Evolutionary conservation across 2,113 vertebrate species (phyloP), one percentile per base, ranked within the genome.

Genomic region (Cacatua alba): DNA sequence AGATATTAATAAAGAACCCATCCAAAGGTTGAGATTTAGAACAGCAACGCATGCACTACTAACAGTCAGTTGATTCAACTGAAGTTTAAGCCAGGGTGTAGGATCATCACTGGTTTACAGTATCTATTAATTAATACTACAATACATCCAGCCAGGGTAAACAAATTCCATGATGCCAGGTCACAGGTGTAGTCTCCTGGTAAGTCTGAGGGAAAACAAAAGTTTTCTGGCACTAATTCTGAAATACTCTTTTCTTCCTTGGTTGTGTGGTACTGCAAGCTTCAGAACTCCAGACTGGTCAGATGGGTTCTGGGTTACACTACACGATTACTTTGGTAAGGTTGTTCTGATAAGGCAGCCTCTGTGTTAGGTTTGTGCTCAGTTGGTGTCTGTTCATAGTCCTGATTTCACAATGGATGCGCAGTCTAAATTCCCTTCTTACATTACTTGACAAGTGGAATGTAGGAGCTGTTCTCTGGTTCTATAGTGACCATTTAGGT

Each of bases 11-110:
- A 21, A 72, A 51, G 59, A 57, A 43, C 35, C 11, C 12, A 11
- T 37, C 17, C 35, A 37, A 25, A 44, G 63, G 12, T 1, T 71
- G 72, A 64, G 35, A 14, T 63, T 21, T 59, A 59, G 33, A 81
- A 44, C n/a, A 84, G 53, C 59, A 65, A 2, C 43, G 4, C 17
- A 35, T 0, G 0, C 0, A 1, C 74, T 62, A 8, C 20, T 10
- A 17, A n/a, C 16, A 52, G 67, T n/a, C 31, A 31, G 0, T 43
- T 11, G 12, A 26, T 16, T 46, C 17, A 31, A 1, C 37, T 67
- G 65, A 44, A 57, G 11, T 59, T 65, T 13, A 37, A 87, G 55
- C 23, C 20, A 24, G 88, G 6, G 14, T 31, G 9, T 69, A 23
- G 53, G 29, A 26, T 46, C 26, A 13, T 48, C 12, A 7, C 1